Base-by-base conservation (phyloP, 2,888 invertebrate genomes). In the Xestia xanthographa region DNA sequence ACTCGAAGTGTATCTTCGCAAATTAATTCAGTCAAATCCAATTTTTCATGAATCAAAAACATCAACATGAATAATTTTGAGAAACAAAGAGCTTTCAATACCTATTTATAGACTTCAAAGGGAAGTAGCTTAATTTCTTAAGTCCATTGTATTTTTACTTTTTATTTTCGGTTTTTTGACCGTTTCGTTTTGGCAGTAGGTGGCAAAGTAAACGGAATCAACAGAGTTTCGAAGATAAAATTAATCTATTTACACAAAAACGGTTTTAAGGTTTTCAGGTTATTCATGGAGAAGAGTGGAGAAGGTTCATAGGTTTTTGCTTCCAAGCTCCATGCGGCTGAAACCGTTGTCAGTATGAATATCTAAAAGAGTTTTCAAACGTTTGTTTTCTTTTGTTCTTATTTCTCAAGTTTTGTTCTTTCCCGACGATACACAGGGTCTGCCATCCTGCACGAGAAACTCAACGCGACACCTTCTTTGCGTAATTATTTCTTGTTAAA, bases 41-140 rank as follows among this genome's bases (percentile, higher is more conserved):
- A 71, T 85, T 86, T 87, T 86, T 86, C 83, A 74, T 86, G 70
- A 80, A 83, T 77, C 74, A 82, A 83, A 87, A 85, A 86, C 79
- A 80, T 75, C 72, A 83, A 79, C 82, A 66, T 65, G 38, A 75
- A 68, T 82, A 60, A 26, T 83, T 70, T 56, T 66, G 14, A 62
- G 48, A 69, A 80, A 70, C 60, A 82, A 80, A 77, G 26, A 66
- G 81, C 84, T 84, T 85, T 84, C 80, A 79, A 66, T 69, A 48
- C 45, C 60, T 80, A 71, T 83, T 70, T 65, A 82, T 48, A 62
- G 29, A 48, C 66, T 77, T 82, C 68, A 66, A 77, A 80, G 26
- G 45, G 38, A 62, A 66, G n/a, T n/a, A 70, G 58, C 77, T 77
- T n/a, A n/a, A n/a, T n/a, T n/a, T 77, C 58, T 69, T 70, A 77